Conservation (phyloP, 2,888 invertebrate species). For the Sericinus montela region DNA sequence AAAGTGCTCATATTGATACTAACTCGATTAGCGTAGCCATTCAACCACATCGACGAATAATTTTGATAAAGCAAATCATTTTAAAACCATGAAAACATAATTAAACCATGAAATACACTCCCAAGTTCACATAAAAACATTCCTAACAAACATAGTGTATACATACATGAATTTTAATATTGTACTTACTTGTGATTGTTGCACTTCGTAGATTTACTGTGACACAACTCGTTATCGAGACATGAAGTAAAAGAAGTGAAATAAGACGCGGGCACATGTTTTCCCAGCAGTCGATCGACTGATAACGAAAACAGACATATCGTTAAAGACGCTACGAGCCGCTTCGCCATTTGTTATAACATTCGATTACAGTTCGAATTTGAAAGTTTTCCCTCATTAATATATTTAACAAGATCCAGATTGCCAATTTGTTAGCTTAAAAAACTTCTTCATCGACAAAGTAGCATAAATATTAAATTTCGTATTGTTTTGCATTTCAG, state of each 20-base stretch:
- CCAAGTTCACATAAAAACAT: slow-evolving; percentile 2
- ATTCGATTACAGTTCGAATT: slow-evolving; percentile 9
- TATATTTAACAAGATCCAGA: too few relatives aligned
- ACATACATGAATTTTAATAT: slow-evolving; percentile 3
- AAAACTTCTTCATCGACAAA: too few relatives aligned
- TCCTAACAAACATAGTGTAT: neutral
- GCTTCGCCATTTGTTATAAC: slow-evolving; percentile 4
- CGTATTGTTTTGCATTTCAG: too few relatives aligned
- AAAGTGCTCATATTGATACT: neutral
- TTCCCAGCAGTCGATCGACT: slow-evolving; percentile 17
- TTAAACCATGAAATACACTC: neutral
- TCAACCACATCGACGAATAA: slow-evolving; percentile 7
- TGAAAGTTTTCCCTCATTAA: neutral
- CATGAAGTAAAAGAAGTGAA: neutral
- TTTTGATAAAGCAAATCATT: slow-evolving; percentile 2
- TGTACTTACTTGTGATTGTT: slow-evolving; percentile 11
- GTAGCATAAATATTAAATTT: too few relatives aligned
- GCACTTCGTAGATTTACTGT: slow-evolving; percentile 11
- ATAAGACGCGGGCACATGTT: slow-evolving; percentile 21
- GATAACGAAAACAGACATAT: slow-evolving; percentile 21
- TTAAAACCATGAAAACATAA: neutral
- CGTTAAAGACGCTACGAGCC: slow-evolving; percentile 3
- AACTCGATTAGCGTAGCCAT: slow-evolving; percentile 4
- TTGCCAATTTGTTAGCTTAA: too few relatives aligned
- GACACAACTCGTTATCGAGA: slow-evolving; percentile 17